phyloP scores from a whole-genome alignment of 2,797 vertebrate species.

The Hoplostethus atlanticus region DNA sequence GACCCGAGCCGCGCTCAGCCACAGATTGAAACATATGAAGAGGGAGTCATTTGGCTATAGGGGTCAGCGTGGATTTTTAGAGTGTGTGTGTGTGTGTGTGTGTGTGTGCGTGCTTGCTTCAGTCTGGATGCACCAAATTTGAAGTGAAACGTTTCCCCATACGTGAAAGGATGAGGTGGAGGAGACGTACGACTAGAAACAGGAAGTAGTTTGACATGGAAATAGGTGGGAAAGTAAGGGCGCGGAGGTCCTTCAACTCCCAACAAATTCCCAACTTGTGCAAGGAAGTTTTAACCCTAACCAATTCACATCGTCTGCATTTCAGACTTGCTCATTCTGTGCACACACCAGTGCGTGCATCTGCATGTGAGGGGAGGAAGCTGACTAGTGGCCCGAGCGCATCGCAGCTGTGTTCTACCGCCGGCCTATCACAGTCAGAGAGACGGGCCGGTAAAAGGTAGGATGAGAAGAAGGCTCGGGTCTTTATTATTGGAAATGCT shows the following conservation, averaged over 20 bases:
- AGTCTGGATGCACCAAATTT: neutral
- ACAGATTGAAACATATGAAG: constrained; percentile 89
- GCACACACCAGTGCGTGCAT: too few relatives aligned
- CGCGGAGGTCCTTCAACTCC: too few relatives aligned
- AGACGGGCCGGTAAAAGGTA: neutral
- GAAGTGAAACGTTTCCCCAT: too few relatives aligned
- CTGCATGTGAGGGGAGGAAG: neutral
- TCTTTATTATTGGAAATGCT: neutral
- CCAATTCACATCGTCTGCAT: too few relatives aligned
- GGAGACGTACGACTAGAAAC: too few relatives aligned
- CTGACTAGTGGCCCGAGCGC: neutral
- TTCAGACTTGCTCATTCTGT: too few relatives aligned
- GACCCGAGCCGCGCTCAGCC: constrained; percentile 88
- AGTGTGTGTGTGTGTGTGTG: neutral
- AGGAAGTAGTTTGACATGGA: too few relatives aligned
- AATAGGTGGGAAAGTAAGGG: too few relatives aligned
- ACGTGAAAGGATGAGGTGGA: too few relatives aligned
- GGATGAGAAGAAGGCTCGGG: neutral
- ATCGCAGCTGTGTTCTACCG: neutral
- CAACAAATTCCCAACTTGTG: too few relatives aligned
- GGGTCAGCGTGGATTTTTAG: constrained; percentile 81
- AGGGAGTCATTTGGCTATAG: constrained; percentile 85
- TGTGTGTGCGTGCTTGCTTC: neutral
- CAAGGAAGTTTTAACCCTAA: too few relatives aligned
- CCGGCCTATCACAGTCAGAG: neutral